phyloP scores from a whole-genome alignment of 2,113 vertebrate species.

The Ovibos moschatus region DNA sequence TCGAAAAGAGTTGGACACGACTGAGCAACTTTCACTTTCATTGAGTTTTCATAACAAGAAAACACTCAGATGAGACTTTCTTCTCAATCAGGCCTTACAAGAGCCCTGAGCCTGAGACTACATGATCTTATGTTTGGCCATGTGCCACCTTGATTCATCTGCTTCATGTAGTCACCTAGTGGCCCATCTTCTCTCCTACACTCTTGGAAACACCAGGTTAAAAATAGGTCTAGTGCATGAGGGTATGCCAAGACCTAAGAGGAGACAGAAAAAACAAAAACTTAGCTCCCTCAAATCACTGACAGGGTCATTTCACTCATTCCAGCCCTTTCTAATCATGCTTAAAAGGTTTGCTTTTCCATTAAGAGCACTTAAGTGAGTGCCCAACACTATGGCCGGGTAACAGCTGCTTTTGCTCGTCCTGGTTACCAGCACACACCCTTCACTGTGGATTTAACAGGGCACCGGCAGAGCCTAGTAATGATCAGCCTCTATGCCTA shows the following conservation, averaged over 20 bases:
- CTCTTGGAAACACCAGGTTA: neutral
- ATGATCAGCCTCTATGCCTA: neutral
- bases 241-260: neutral
- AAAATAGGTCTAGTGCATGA: neutral
- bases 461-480: neutral
- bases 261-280: neutral
- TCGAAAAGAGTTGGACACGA: neutral
- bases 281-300: neutral
- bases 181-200: neutral
- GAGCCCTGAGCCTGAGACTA: neutral
- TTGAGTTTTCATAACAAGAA: neutral
- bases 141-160: neutral
- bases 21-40: neutral
- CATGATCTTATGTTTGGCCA: neutral
- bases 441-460: neutral
- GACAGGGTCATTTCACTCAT: neutral
- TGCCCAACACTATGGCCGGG: accelerated
- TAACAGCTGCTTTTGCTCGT: neutral
- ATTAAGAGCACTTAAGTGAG: neutral
- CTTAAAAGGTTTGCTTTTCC: constrained; percentile 59
- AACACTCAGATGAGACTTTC: neutral
- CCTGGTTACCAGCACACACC: neutral
- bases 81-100: neutral
- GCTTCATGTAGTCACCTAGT: neutral
- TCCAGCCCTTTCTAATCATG: constrained; percentile 1